Conservation (phyloP, 1,140 invertebrate species). For the Vanessa atalanta region DNA sequence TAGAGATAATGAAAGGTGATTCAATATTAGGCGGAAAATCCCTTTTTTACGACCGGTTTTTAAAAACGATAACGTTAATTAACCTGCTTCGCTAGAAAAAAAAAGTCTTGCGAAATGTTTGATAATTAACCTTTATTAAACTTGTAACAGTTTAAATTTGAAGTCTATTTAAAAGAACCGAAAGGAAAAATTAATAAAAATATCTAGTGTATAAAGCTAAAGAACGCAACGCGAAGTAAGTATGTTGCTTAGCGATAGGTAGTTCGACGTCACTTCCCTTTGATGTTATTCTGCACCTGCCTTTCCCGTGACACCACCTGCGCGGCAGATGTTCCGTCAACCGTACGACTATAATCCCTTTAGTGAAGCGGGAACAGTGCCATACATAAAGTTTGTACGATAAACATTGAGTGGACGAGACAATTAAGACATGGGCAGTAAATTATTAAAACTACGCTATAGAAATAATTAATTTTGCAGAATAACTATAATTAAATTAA, state of each 20-base stretch:
- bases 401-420: background rate
- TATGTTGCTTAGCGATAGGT: background rate
- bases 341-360: conserved; percentile 29
- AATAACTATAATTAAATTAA: too few relatives aligned
- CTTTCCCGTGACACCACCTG: conserved; percentile 55
- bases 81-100: background rate
- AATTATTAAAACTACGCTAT: background rate
- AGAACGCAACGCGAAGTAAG: too few relatives aligned
- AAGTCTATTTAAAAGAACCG: too few relatives aligned
- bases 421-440: background rate
- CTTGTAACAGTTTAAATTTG: too few relatives aligned
- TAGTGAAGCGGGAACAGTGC: conserved; percentile 24
- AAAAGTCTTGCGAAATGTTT: too few relatives aligned
- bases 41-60: conserved; percentile 1
- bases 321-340: conserved; percentile 57
- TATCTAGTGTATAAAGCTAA: too few relatives aligned
- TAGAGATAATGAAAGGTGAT: conserved; percentile 42
- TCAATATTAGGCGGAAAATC: conserved; percentile 38
- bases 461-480: background rate
- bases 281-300: conserved; percentile 49
- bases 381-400: background rate
- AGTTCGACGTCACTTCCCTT: conserved; percentile 29
- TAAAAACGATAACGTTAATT: conserved; percentile 11
- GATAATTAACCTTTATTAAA: too few relatives aligned
- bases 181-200: too few relatives aligned